Conservation (phyloP, 2,797 vertebrate genomes). For the Rousettus madagascariensis region DNA sequence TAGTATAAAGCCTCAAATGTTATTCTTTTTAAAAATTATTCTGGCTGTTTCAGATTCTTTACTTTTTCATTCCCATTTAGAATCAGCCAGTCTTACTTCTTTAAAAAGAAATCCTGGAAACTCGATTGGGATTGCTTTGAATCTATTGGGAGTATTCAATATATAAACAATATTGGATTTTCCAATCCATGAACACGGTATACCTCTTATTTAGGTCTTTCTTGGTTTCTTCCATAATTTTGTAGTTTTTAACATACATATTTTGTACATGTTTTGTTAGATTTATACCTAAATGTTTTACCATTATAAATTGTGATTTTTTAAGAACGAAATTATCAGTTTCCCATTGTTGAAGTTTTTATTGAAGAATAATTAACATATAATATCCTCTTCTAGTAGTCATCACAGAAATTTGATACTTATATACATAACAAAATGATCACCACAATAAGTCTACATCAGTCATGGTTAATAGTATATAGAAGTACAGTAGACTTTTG, state of each 20-base stretch:
- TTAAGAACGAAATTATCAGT: neutral
- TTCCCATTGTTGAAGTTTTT: neutral
- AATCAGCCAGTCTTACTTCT: neutral
- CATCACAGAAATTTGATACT: neutral
- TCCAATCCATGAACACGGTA: neutral
- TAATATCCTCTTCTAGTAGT: neutral
- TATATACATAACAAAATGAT: neutral
- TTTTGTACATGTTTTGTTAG: neutral
- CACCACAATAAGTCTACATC: too few species aligned
- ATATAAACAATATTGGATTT: neutral
- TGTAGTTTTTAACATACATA: neutral
- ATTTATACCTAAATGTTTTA: neutral
- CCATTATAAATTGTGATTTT: neutral
- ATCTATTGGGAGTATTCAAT: neutral
- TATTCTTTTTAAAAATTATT: neutral
- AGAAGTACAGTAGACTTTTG: neutral
- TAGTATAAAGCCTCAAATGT: neutral
- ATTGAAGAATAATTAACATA: neutral
- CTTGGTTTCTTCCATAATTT: conserved; percentile 13
- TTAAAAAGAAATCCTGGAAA: neutral
- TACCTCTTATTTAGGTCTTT: neutral
- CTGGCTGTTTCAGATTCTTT: neutral
- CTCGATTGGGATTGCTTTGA: neutral
- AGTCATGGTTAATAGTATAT: neutral
- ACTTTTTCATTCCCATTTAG: neutral